Evolutionary conservation across 2,888 invertebrate species (phyloP).

Genomic region (Orchesella flavescens): DNA sequence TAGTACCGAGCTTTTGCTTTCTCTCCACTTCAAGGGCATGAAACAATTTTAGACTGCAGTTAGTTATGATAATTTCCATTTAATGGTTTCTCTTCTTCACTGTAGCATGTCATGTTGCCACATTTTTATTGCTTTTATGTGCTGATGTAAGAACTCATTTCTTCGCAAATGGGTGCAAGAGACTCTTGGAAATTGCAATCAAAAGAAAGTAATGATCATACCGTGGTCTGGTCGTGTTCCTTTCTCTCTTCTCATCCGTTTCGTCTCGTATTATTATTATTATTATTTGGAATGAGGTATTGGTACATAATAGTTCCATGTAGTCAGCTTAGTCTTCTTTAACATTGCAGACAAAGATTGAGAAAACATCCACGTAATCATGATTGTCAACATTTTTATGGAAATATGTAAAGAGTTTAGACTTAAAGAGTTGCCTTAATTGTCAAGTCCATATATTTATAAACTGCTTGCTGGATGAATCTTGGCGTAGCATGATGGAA

Average conservation of each 20-base stretch:
- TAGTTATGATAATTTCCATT: constrained; percentile 62
- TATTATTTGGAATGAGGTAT: background rate
- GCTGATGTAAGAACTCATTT: constrained; percentile 60
- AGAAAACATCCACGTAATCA: constrained; percentile 30
- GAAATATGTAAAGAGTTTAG: constrained; percentile 13
- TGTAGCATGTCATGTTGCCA: constrained; percentile 60
- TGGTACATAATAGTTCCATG: background rate
- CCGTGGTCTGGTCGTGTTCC: background rate
- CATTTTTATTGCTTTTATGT: constrained; percentile 63
- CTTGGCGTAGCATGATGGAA: background rate
- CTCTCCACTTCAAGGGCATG: constrained; percentile 26
- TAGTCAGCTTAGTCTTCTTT: background rate
- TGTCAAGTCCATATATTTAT: constrained; percentile 9
- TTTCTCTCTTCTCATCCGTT: background rate
- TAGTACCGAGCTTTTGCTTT: background rate
- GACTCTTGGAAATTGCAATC: constrained; percentile 7
- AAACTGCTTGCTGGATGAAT: background rate
- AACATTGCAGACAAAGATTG: background rate
- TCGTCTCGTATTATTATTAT: constrained; percentile 5
- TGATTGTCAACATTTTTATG: constrained; percentile 48
- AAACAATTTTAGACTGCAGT: constrained; percentile 57
- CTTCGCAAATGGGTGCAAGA: constrained; percentile 32
- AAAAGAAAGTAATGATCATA: constrained; percentile 16
- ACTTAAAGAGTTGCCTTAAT: constrained; percentile 30
- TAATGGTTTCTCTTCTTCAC: constrained; percentile 62